Base-by-base conservation (phyloP, 2,113 vertebrate genomes). In the Jaculus jaculus region DNA sequence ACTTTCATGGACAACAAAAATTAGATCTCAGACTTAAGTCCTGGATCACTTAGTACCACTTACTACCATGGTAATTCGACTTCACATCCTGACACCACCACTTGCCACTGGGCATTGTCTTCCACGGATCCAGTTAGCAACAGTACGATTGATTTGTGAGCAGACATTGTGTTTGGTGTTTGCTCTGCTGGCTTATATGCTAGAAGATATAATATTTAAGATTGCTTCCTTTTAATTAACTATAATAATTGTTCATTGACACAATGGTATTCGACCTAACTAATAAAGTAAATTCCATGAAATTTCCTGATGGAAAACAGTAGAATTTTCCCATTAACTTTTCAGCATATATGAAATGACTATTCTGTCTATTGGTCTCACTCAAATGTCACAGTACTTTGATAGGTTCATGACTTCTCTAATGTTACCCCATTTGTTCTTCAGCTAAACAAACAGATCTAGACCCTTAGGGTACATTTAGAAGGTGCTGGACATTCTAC, bases 391-490 rank as follows among this genome's bases (percentile, higher is more conserved):
- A 82, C 65, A 85, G 94, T 24, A 51, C 21, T 88, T 84, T 6
- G 42, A 82, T 30, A 74, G n/a, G 81, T 63, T 95, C 54, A 78
- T 74, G 85, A 63, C 34, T 78, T 82, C 37, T 69, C 28, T 92
- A 88, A 39, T 12, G 58, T 82, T 8, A 13, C 13, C 30, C 16
- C 17, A 16, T 74, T 90, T 74, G 28, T 88, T 58, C 90, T 95
- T 85, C n/a, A 85, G 58, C 39, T 37, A 95, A 85, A 91, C 34
- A 92, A 94, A 71, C n/a, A 84, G 32, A 81, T 78, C 34, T 63
- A 94, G 68, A 72, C 16, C 69, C 8, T 21, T 21, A 51, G 90
- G 18, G 13, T 68, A 85, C 42, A 82, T 92, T 88, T 20, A 58
- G 73, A 91, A 42, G 54, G 17, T 13, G 58, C 28, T 39, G 51